A percentile compares a stretch with the other conserved stretches of the same genome.
Evolutionary conservation across 2,797 vertebrate genomes (phyloP).

Genomic region (Dermochelys coriacea): DNA sequence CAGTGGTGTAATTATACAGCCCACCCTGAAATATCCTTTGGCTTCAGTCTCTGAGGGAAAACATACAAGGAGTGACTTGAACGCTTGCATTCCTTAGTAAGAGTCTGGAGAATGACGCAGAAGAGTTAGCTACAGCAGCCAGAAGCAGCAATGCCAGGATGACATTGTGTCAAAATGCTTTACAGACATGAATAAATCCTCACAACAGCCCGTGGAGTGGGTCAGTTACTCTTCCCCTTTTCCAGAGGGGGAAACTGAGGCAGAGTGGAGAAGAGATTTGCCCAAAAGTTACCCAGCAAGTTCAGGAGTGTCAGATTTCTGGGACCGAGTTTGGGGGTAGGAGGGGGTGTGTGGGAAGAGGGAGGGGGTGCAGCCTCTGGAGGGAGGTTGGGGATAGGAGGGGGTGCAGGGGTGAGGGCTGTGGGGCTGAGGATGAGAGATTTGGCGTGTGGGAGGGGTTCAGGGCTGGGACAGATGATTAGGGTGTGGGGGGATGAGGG

Average conservation of each 20-base stretch:
- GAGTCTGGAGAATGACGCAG: background rate
- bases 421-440: too few relatives aligned
- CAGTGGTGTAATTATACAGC: background rate
- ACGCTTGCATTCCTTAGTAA: background rate
- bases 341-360: too few relatives aligned
- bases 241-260: background rate
- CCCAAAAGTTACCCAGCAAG: background rate
- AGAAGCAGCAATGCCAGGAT: background rate
- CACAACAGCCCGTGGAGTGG: background rate
- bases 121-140: background rate
- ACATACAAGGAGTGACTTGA: background rate
- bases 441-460: too few relatives aligned
- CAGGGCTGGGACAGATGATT: too few relatives aligned
- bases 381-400: too few relatives aligned
- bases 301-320: background rate
- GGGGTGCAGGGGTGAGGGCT: too few relatives aligned
- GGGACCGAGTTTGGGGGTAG: too few relatives aligned
- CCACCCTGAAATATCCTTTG: background rate
- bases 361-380: too few relatives aligned
- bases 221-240: background rate
- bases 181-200: background rate
- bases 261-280: background rate
- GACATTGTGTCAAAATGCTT: background rate
- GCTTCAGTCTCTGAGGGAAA: background rate
- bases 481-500: too few relatives aligned